phyloP scores from a whole-genome alignment of 2,113 vertebrate genomes.

The Myanophis thanlyinensis region DNA sequence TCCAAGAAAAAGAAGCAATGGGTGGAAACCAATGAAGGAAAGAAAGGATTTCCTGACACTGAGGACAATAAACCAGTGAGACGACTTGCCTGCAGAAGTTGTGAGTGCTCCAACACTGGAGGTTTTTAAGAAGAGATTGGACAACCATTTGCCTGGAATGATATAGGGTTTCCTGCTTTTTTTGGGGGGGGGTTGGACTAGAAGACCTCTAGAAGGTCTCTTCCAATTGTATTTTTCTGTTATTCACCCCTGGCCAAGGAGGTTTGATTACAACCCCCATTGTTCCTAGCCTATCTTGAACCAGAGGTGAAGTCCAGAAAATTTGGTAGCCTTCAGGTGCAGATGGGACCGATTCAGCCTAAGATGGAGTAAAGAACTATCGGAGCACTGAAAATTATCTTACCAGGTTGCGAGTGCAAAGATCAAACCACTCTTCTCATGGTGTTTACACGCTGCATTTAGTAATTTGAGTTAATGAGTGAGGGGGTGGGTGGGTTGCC shows the following conservation, averaged over 20 bases:
- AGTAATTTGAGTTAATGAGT: not conserved
- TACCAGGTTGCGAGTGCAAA: not conserved
- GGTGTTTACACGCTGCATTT: not conserved
- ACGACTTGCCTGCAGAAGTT: too few relatives aligned
- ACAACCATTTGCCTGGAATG: too few relatives aligned
- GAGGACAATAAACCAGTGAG: too few relatives aligned
- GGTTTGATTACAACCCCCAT: not conserved
- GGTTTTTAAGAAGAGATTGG: too few relatives aligned
- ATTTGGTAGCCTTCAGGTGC: not conserved
- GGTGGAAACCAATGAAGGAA: too few relatives aligned
- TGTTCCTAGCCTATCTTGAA: not conserved
- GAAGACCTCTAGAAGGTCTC: too few relatives aligned
- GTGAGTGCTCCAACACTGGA: too few relatives aligned
- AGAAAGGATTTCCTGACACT: too few relatives aligned
- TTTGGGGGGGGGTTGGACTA: too few relatives aligned
- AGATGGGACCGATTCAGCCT: not conserved
- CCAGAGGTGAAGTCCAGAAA: not conserved
- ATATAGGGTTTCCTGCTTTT: too few relatives aligned
- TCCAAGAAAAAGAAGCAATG: not conserved
- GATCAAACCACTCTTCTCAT: not conserved
- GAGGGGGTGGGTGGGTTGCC: not conserved
- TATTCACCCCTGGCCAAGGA: not conserved
- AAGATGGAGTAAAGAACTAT: too few relatives aligned
- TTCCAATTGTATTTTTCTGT: too few relatives aligned
- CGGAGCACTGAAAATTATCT: rapidly evolving